phyloP scores from a whole-genome alignment of 1,140 invertebrate species.

The Ceratitis capitata region DNA sequence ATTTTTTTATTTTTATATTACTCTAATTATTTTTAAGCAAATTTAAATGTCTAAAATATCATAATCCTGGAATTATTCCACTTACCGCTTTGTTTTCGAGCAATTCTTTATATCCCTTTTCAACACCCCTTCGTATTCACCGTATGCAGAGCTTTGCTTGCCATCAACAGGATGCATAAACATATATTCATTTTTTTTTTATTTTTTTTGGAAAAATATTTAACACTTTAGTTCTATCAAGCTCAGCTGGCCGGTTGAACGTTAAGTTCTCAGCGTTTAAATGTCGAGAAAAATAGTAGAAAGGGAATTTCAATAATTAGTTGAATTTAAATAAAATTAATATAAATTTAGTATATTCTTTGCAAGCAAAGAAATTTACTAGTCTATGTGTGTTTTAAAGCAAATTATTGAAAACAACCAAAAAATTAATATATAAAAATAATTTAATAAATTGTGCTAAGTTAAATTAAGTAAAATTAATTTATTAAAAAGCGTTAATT shows the following conservation, averaged over 20 bases:
- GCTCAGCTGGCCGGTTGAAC: slow-evolving; percentile 7
- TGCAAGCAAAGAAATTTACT: slow-evolving; percentile 25
- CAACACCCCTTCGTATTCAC: neutral
- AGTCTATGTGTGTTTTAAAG: slow-evolving; percentile 18
- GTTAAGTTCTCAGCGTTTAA: slow-evolving; percentile 7
- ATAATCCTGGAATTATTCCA: neutral
- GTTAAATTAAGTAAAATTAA: slow-evolving; percentile 32
- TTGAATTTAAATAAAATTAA: neutral
- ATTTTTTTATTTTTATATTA: too few relatives aligned
- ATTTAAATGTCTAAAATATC: neutral
- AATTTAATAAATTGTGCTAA: neutral
- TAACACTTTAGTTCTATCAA: neutral
- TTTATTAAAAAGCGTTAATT: neutral
- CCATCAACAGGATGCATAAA: neutral
- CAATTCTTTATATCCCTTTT: neutral
- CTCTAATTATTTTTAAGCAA: neutral
- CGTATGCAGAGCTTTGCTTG: neutral
- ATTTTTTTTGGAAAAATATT: neutral
- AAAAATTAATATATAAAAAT: neutral
- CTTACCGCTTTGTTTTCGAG: neutral
- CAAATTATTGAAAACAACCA: neutral
- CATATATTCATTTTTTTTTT: too few relatives aligned
- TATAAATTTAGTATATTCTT: neutral
- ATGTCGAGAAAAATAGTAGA: neutral
- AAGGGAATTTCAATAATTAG: neutral